A percentile compares a stretch with the other conserved stretches of the same genome.
Conservation (phyloP, 2,888 invertebrate genomes). For the Drosophila melanosoma region DNA sequence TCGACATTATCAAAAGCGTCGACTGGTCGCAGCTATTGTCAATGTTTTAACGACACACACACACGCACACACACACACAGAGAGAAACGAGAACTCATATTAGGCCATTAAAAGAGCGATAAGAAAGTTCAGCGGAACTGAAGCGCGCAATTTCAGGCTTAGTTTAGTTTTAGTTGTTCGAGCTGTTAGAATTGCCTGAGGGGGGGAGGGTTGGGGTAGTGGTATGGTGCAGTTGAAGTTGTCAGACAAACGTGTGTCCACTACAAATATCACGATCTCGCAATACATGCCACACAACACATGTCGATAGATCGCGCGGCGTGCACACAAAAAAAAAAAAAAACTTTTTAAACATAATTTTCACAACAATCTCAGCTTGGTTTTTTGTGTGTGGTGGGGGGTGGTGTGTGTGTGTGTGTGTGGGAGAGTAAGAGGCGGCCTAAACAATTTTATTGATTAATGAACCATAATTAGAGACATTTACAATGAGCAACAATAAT, state of each 20-base stretch:
- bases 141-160: constrained; percentile 79
- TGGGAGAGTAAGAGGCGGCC: constrained; percentile 24
- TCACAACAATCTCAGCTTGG: constrained; percentile 28
- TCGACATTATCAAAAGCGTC: constrained; percentile 63
- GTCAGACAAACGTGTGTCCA: constrained; percentile 70
- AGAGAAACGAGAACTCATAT: constrained; percentile 65
- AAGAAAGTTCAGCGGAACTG: constrained; percentile 81
- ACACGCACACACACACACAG: constrained; percentile 16
- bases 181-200: background rate
- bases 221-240: constrained; percentile 2
- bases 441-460: constrained; percentile 85
- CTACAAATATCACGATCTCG: constrained; percentile 78
- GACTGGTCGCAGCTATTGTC: constrained; percentile 72
- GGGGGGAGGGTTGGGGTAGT: background rate
- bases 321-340: constrained; percentile 49
- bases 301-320: constrained; percentile 70
- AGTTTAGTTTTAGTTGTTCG: constrained; percentile 63
- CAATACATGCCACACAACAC: constrained; percentile 68
- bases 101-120: constrained; percentile 80
- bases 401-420: background rate
- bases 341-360: constrained; percentile 70
- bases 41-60: constrained; percentile 55
- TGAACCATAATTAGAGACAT: constrained; percentile 85
- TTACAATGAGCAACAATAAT: constrained; percentile 83
- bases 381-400: background rate